Percentiles rank a stretch among this genome's conserved stretches.
Conservation (phyloP, 2,113 vertebrate genomes). For the Carettochelys insculpta region DNA sequence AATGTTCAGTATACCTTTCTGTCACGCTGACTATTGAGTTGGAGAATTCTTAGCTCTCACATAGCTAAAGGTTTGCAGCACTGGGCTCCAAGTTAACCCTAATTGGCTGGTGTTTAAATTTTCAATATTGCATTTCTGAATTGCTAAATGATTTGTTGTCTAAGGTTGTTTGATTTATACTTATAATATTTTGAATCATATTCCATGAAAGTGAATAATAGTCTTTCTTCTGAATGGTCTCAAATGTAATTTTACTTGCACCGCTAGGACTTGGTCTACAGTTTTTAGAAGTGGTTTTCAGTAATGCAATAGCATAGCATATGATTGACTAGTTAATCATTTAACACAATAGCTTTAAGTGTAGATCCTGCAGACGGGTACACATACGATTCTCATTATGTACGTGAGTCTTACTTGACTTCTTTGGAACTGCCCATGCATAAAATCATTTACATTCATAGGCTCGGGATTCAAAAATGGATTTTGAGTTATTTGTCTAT, state of each 20-base stretch:
- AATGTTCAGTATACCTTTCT: background rate
- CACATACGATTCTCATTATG: background rate
- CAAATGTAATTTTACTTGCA: background rate
- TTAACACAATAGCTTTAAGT: background rate
- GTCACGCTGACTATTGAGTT: background rate
- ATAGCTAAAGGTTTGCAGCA: background rate
- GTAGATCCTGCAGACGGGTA: background rate
- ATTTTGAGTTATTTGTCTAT: background rate
- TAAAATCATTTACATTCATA: background rate
- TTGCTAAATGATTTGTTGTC: background rate
- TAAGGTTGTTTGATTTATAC: background rate
- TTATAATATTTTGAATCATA: background rate
- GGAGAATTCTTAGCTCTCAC: background rate
- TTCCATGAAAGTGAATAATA: background rate
- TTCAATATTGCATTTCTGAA: background rate
- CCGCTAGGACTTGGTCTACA: background rate
- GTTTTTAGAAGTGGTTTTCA: background rate
- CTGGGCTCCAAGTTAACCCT: background rate
- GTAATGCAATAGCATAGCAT: background rate
- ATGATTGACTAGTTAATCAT: background rate
- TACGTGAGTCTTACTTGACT: background rate
- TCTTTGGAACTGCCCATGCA: background rate
- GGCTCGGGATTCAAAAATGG: background rate
- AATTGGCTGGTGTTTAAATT: background rate
- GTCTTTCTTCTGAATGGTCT: background rate